Base-by-base conservation (phyloP, 2,888 invertebrate species). In the Agonopterix subpropinquella region DNA sequence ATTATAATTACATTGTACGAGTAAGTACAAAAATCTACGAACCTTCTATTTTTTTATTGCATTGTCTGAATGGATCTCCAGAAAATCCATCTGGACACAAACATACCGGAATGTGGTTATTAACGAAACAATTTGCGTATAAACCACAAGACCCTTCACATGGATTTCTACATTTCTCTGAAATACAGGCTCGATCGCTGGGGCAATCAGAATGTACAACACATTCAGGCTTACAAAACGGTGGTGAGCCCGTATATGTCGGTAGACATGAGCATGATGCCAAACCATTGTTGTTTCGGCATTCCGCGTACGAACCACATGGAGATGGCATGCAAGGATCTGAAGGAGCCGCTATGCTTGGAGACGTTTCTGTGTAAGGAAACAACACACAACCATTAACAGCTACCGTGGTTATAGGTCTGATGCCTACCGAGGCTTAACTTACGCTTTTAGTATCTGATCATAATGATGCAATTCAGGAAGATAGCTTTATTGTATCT, bases 301-400 rank as follows among this genome's bases (percentile, higher is more conserved):
- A 96, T 67, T 93, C 92, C 5, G 95, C 91, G 70, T 93, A 93
- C 2, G 87, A 67, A 13, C 94, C 95, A 73, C 95, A 95, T 10
- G 92, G 91, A 4, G 94, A 92, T 47, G 95, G 94, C 54, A 90
- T 77, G 67, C 95, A 96, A 1, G 95, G 94, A 63, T 93, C 77
- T 11, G 78, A 65, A 46, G 89, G 85, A 49, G 77, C 82, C n/a
- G 70, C 65, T 49, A 70, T 53, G 52, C 67, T 73, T 36, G 79
- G 73, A 44, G 68, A 62, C 39, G 71, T 70, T 63, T 82, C 87
- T 87, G 28, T 28, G 5, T 28, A 28, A 28, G 28, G 4, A 28
- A 28, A 28, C 10, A 39, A 39, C 4, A 28, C 5, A 28, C 39
- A 39, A 39, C 4, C 39, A 39, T 39, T 39, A n/a, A n/a, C 39